Evolutionary conservation across 2,113 vertebrate species (phyloP), one percentile per base, ranked within the genome.

Genomic region (Donacobius atricapilla): DNA sequence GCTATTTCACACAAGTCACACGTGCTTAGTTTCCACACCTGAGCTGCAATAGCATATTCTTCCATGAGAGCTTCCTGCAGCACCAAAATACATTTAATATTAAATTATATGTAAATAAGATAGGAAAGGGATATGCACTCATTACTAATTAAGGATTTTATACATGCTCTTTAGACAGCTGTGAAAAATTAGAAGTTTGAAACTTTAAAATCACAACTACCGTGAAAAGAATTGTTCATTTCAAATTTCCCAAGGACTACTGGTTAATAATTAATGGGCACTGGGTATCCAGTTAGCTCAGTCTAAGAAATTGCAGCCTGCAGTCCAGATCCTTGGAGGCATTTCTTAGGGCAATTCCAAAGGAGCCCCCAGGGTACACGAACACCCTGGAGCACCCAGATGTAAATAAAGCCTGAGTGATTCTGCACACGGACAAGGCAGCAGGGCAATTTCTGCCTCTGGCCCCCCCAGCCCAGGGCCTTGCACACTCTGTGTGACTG

Each of bases 1-100:
- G 99, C 99, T 22, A 99, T 99, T 95, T 99, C 99, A 89, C 99
- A 99, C 93, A 99, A 77, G 83, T 99, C 99, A 54, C 99, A 99
- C 0, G 99, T 99, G 95, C 98, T 99, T 47, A 99, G 98, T 96
- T 99, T 99, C 99, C 99, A 99, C 92, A 99, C 98, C 97, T 99
- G 99, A 40, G 98, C 99, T 28, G 99, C 99, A 31, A 99, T 99
- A 57, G 99, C 99, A 5, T 99, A 99, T 96, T 99, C 99, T 90
- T 99, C 99, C 99, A 99, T 99, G 64, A 99, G 97, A 6, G 99
- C 99, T 93, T 99, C 99, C 99, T 99, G 94, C 85, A 87, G 58
- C 89, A 96, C 83, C 95, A 92, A 89, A 94, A 97, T 66, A 86
- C 5, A 53, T 63, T 35, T 77, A 10, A 44, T 51, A 42, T 95